Conservation (phyloP, 2,113 vertebrate species). For the Aptenodytes patagonicus region DNA sequence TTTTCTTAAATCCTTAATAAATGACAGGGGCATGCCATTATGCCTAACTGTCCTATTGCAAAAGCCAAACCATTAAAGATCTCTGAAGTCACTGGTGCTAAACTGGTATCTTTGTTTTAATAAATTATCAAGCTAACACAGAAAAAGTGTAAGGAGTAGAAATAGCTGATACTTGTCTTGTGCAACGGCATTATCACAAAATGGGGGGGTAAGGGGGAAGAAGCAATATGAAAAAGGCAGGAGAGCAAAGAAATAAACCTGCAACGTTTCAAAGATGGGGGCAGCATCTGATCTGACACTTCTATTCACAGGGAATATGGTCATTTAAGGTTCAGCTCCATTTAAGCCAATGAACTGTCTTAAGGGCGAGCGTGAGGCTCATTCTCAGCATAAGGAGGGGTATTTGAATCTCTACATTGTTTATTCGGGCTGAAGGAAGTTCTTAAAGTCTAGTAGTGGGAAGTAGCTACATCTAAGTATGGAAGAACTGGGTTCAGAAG, state of each 20-base stretch:
- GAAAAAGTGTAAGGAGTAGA: neutral
- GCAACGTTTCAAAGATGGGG: neutral
- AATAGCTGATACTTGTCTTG: neutral
- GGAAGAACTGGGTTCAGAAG: neutral
- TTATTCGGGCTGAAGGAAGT: neutral
- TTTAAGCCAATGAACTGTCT: neutral
- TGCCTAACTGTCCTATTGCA: neutral
- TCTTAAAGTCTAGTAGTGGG: neutral
- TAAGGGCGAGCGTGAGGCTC: neutral
- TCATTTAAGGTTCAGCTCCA: neutral
- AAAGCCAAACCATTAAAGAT: neutral
- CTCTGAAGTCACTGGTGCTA: neutral
- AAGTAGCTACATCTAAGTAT: neutral
- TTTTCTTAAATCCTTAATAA: neutral
- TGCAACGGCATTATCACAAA: neutral
- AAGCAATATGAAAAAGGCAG: neutral
- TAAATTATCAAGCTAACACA: neutral
- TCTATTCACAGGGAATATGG: neutral
- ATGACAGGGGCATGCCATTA: neutral
- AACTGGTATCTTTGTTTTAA: neutral
- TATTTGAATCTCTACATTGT: neutral
- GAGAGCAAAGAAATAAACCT: neutral
- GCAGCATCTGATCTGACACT: neutral
- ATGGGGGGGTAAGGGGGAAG: no score
- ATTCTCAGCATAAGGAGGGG: neutral